A percentile compares a stretch with the other conserved stretches of the same genome.
These are phyloP conservation scores for Aurelia aurita complex sp. Pacific DNA, from an alignment of 30 jellyfish, hydroid and myxozoan species.

Conservation along the genomic window DNA sequence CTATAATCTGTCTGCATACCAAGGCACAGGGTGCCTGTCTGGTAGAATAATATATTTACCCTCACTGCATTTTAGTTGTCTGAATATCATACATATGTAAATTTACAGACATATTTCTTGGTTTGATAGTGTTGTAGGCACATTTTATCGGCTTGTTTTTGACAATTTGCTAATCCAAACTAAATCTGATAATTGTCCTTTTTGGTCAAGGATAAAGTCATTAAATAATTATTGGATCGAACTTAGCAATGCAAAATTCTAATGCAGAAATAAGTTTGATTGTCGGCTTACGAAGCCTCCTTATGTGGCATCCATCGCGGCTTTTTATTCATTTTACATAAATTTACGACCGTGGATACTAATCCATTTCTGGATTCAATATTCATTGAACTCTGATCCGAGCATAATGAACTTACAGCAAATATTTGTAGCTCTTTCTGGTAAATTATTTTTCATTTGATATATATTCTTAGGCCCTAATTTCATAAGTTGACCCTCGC, in stretches of 20 bases:
- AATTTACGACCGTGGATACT: no score
- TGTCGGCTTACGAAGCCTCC: no score
- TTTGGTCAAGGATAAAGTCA: not conserved
- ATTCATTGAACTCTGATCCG: no score
- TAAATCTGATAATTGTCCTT: conserved; percentile 12
- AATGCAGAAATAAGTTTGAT: not conserved
- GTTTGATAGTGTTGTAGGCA: not conserved
- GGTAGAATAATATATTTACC: no score
- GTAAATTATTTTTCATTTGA: not conserved
- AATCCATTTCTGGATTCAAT: no score
- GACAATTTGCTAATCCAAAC: conserved; percentile 15
- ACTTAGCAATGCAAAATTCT: not conserved
- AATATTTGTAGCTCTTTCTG: conserved; percentile 9
- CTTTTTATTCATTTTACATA: no score
- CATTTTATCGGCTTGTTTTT: conserved; percentile 8
- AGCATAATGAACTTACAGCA: not conserved
- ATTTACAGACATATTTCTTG: no score
- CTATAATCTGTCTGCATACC: no score
- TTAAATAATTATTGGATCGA: conserved; percentile 9
- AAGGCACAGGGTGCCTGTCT: no score
- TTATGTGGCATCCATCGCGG: no score
- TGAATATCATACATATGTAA: no score
- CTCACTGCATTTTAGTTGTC: no score
- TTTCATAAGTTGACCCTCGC: conserved; percentile 41
- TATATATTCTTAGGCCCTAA: conserved; percentile 4